Conservation (phyloP, 23 tunicate species). For the Halocynthia aurantium region DNA sequence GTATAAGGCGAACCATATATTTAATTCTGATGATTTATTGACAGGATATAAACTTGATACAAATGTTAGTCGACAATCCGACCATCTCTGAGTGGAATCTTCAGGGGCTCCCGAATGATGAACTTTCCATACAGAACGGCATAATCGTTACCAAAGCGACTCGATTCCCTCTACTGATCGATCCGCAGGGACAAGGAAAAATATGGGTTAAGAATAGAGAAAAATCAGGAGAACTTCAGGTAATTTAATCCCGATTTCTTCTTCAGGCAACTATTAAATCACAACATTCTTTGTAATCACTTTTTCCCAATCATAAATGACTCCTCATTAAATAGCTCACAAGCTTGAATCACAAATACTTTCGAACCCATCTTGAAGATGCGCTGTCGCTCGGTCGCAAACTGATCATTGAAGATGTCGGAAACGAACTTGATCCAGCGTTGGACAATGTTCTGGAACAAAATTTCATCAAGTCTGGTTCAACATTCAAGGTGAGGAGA, state of each 20-base stretch:
- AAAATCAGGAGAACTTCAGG: slow-evolving; percentile 62
- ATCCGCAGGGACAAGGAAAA: slow-evolving; percentile 87
- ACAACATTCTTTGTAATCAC: not conserved
- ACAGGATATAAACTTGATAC: slow-evolving; percentile 62
- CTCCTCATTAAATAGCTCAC: slow-evolving; percentile 23
- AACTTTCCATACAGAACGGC: slow-evolving; percentile 74
- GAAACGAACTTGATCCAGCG: slow-evolving; percentile 80
- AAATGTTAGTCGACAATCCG: slow-evolving; percentile 74
- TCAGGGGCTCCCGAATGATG: slow-evolving; percentile 72
- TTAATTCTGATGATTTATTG: too few relatives aligned
- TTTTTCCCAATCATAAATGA: not conserved
- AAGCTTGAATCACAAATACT: slow-evolving; percentile 72
- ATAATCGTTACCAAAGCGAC: slow-evolving; percentile 84
- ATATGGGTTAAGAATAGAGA: slow-evolving; percentile 77
- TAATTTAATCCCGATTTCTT: too few relatives aligned
- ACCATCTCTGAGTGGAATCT: slow-evolving; percentile 79
- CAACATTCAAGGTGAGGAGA: slow-evolving; percentile 61
- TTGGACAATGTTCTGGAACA: slow-evolving; percentile 76
- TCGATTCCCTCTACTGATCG: slow-evolving; percentile 67
- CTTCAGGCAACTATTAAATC: too few relatives aligned
- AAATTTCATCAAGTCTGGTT: slow-evolving; percentile 83
- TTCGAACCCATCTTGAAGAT: slow-evolving; percentile 76
- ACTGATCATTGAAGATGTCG: slow-evolving; percentile 72
- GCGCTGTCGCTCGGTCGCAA: slow-evolving; percentile 62
- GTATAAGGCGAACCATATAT: too few relatives aligned